phyloP scores from a whole-genome alignment of 2,113 vertebrate genomes.

The Cottus gobio region DNA sequence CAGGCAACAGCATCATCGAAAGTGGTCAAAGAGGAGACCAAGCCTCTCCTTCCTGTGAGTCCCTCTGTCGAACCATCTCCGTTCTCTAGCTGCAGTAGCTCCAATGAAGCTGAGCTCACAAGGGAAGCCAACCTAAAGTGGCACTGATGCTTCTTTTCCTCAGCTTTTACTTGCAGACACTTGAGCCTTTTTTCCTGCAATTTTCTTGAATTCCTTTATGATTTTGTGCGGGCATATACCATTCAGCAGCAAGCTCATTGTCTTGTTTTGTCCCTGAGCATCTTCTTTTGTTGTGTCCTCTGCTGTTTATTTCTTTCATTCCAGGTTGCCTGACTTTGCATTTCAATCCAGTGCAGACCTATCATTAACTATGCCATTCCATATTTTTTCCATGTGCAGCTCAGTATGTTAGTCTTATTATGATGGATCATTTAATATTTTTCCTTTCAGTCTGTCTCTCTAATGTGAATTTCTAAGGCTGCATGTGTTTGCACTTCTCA shows the following conservation, averaged over 20 bases:
- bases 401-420: slow-evolving; percentile 36
- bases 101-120: neutral
- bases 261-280: slow-evolving; percentile 4
- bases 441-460: slow-evolving; percentile 49
- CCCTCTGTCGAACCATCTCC: slow-evolving; percentile 40
- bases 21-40: slow-evolving; percentile 86
- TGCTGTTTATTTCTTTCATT: slow-evolving; percentile 62
- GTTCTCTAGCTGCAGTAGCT: slow-evolving; percentile 45
- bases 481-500: slow-evolving; percentile 72
- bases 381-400: slow-evolving; percentile 53
- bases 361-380: slow-evolving; percentile 43
- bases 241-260: slow-evolving; percentile 17
- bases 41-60: slow-evolving; percentile 84
- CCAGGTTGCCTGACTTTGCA: slow-evolving; percentile 76
- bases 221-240: slow-evolving; percentile 18
- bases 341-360: slow-evolving; percentile 60
- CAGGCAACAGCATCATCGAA: slow-evolving; percentile 86
- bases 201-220: slow-evolving; percentile 10
- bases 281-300: slow-evolving; percentile 43
- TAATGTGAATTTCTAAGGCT: slow-evolving; percentile 44
- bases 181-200: slow-evolving; percentile 39
- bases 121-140: slow-evolving; percentile 3
- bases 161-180: slow-evolving; percentile 36
- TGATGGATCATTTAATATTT: slow-evolving; percentile 29
- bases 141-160: slow-evolving; percentile 17